phyloP scores from a whole-genome alignment of 2,113 vertebrate genomes.

The Pituophis catenifer region DNA sequence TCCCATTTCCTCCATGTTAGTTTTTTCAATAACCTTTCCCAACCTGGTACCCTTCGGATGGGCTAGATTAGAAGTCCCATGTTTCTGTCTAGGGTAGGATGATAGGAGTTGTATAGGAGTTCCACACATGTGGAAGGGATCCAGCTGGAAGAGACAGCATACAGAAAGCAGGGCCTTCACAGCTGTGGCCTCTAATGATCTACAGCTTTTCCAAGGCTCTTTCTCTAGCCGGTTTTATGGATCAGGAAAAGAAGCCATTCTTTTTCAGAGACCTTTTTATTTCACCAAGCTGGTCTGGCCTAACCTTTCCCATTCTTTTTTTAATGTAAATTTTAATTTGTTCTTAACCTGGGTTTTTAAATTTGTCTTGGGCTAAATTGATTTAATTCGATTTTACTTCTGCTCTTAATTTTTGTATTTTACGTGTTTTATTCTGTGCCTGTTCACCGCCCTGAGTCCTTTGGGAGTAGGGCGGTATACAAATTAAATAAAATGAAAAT shows the following conservation, averaged over 20 bases:
- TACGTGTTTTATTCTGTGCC: no score
- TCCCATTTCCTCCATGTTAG: neutral
- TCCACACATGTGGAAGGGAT: neutral
- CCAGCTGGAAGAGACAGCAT: neutral
- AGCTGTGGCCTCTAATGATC: neutral
- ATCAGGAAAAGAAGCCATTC: neutral
- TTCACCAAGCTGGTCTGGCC: no score
- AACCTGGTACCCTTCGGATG: neutral
- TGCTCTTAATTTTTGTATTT: no score
- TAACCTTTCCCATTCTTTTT: no score
- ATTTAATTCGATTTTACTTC: no score
- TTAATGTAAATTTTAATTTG: no score
- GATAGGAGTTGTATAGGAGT: neutral
- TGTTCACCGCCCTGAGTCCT: no score
- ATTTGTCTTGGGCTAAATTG: no score
- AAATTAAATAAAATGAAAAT: no score
- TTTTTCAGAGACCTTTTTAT: no score
- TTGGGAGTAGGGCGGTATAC: no score
- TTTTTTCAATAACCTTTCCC: neutral
- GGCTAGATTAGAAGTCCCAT: neutral
- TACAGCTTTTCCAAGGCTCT: neutral
- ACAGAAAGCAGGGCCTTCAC: neutral
- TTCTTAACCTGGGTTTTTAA: no score
- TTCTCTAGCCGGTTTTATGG: neutral
- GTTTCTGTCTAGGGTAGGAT: neutral